Percentiles rank a stretch among this genome's conserved stretches.
Conservation (phyloP, 2,888 invertebrate genomes). For the Noctua pronuba region DNA sequence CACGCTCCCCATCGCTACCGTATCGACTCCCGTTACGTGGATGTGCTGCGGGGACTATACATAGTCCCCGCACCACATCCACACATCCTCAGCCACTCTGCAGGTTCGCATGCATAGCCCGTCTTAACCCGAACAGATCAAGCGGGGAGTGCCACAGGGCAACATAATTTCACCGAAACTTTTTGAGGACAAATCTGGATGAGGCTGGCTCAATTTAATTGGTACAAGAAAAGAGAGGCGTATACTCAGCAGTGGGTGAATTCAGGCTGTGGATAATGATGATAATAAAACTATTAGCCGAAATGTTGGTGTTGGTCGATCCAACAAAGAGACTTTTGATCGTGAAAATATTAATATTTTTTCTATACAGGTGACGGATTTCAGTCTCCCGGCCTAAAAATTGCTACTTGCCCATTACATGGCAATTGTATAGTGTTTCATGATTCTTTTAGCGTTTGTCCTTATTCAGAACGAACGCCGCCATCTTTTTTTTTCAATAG, state of each 20-base stretch:
- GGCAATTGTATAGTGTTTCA: neutral
- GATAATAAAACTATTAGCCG: too few species aligned
- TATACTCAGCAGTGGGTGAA: too few species aligned
- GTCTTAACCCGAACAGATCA: neutral
- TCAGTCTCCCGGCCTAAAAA: neutral
- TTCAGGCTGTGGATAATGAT: too few species aligned
- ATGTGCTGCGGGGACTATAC: neutral
- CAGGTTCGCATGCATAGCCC: neutral
- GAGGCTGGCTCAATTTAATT: too few species aligned
- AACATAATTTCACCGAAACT: neutral
- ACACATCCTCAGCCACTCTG: neutral
- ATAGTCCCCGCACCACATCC: too few species aligned
- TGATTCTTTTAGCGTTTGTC: neutral
- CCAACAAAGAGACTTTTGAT: neutral
- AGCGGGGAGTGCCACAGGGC: neutral
- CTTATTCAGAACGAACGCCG: neutral
- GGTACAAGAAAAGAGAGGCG: too few species aligned
- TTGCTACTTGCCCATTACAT: neutral
- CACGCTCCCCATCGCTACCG: neutral
- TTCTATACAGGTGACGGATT: too few species aligned
- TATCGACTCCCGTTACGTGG: neutral
- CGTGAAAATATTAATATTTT: too few species aligned
- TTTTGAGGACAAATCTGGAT: too few species aligned
- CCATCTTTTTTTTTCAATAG: neutral
- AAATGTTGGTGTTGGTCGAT: too few species aligned